Conservation (phyloP, 2,797 vertebrate species). For the Pangasius djambal region DNA sequence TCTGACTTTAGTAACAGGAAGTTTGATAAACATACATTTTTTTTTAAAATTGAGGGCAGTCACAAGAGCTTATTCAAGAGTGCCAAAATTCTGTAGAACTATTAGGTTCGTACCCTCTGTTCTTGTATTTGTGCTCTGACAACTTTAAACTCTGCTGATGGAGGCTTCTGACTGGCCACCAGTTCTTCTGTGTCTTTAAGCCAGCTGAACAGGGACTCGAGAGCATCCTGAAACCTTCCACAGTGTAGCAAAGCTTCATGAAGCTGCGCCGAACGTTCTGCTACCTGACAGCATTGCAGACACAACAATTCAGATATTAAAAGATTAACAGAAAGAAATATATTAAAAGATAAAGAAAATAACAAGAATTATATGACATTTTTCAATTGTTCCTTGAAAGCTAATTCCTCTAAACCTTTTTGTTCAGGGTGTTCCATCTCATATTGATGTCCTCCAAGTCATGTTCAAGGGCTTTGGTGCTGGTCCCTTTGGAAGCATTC, state of each 20-base stretch:
- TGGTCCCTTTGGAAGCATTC: conserved; percentile 86
- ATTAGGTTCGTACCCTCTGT: conserved; percentile 86
- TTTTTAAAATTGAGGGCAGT: not conserved
- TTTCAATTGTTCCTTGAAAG: not conserved
- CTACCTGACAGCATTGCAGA: conserved; percentile 77
- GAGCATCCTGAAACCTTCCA: conserved; percentile 95
- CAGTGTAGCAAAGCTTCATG: conserved; percentile 97
- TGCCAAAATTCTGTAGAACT: not conserved
- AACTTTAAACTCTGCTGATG: conserved; percentile 97
- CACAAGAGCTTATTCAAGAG: not conserved
- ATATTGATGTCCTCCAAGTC: conserved; percentile 87
- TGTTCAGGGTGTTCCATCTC: conserved; percentile 96
- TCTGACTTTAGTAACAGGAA: not conserved
- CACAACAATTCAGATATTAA: conserved; percentile 10
- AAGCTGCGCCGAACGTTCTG: conserved; percentile 92
- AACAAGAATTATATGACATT: not conserved
- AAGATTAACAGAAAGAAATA: not conserved
- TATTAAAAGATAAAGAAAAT: not conserved
- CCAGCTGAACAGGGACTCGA: conserved; percentile 98
- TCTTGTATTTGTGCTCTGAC: conserved; percentile 99
- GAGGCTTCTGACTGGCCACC: conserved; percentile 93
- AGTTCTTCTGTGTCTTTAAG: conserved; percentile 96
- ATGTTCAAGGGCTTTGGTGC: conserved; percentile 84
- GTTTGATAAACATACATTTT: conserved; percentile 5
- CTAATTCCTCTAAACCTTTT: conserved; percentile 81